These are phyloP conservation scores for Eurytoma adleriae DNA, from an alignment of 2,888 invertebrate species.

Conservation along the genomic window DNA sequence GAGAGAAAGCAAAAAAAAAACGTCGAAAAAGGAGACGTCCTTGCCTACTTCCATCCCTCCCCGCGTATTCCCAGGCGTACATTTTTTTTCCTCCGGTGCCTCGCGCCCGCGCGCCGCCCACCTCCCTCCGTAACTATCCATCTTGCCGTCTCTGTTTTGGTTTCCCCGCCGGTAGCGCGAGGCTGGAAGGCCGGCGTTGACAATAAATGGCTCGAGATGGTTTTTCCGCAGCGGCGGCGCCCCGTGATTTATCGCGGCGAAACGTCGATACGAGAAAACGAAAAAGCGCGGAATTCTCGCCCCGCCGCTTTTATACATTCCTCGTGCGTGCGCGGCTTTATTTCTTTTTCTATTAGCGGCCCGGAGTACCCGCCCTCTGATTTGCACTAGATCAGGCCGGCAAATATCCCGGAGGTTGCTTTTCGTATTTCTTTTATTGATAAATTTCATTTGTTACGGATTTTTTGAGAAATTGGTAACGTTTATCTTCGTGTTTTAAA, in stretches of 20 bases:
- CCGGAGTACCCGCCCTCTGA: conserved; percentile 13
- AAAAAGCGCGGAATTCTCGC: conserved; percentile 29
- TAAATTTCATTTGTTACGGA: not conserved
- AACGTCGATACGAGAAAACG: conserved; percentile 55
- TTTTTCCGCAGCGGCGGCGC: conserved; percentile 40
- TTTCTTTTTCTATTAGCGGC: conserved; percentile 52
- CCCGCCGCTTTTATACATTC: conserved; percentile 47
- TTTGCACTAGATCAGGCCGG: conserved; percentile 43
- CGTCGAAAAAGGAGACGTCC: conserved; percentile 7
- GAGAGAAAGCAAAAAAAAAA: too few relatives aligned
- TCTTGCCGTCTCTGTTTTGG: conserved; percentile 41
- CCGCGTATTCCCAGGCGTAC: conserved; percentile 14
- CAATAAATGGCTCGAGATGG: conserved; percentile 57
- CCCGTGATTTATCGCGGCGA: conserved; percentile 60
- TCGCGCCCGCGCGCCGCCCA: not conserved
- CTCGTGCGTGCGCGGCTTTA: conserved; percentile 32
- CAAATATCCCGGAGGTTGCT: not conserved
- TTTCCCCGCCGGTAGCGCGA: conserved; percentile 18
- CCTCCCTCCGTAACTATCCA: not conserved
- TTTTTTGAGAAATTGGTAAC: not conserved
- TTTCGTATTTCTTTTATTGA: not conserved
- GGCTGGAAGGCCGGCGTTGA: conserved; percentile 45
- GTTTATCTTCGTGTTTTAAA: not conserved
- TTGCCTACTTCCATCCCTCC: conserved; percentile 1
- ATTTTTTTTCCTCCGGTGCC: conserved; percentile 4